Evolutionary conservation across 2,797 vertebrate species (phyloP), one percentile per base, ranked within the genome.

Genomic region (Schizopygopsis malacanthus): DNA sequence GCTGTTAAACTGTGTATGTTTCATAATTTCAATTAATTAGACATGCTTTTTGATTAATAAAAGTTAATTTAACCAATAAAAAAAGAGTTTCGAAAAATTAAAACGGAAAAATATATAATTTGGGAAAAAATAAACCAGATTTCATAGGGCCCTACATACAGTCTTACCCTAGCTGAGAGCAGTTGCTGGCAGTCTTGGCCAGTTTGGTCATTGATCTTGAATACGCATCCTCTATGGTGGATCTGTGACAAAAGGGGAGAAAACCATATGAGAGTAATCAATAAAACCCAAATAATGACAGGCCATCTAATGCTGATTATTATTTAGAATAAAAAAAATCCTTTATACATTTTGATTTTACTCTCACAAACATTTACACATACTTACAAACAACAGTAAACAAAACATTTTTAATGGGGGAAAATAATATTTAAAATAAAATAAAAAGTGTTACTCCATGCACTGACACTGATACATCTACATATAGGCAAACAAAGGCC

Each of bases 181-280:
- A 99, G 95, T 98, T 99, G 90, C 97, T 97, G 1, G 97, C 96
- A 88, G 97, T 96, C 93, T 98, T 99, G 91, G 96, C 98, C 83
- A 99, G 95, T 95, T 99, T 99, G 91, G 97, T 98, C 97, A 99
- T 98, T n/a, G 98, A 98, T 91, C 97, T 96, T 91, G 98, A 98
- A 90, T 99, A 99, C 0, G 94, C 93, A 88, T 99, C 98, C 92
- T 99, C 98, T 90, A 99, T 99, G 5, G 96, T 95, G 91, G 97
- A 97, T 94, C 98, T 99, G 75, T 41, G 82, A n/a, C n/a, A n/a
- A n/a, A n/a, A n/a, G n/a, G 37, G 39, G 8, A 3, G 54, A 15
- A 45, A 75, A 79, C 56, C 41, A 41, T 67, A 18, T n/a, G 37
- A 59, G 16, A 85, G 61, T 45, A 63, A 59, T 71, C 6, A n/a